Base-by-base conservation (phyloP, 2,113 vertebrate species). In the Mesitornis unicolor region DNA sequence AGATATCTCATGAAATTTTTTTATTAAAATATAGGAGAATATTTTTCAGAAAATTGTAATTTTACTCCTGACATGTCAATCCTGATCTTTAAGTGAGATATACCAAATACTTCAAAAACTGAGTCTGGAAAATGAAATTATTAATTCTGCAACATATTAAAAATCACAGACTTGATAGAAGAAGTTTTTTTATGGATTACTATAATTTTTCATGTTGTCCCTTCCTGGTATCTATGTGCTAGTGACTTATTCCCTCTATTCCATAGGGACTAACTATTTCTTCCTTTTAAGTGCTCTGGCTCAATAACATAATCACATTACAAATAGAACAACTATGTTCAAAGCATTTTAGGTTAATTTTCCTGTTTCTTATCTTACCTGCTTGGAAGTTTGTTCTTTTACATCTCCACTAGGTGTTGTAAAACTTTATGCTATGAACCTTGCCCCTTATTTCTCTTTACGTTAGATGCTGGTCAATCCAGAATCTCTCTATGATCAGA, bases 131-230 rank as follows among this genome's bases (percentile, higher is more conserved):
- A 83, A 8, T 38, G 33, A 59, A 90, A 88, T 83, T 70, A 82
- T 42, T 87, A 85, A 79, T 93, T 96, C 47, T 88, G 29, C 13
- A 57, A 38, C 11, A 76, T 75, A 79, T 60, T 71, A 63, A 92
- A 91, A 87, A 79, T 75, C 61, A 68, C 33, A 54, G 28, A 29
- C 25, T 59, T 71, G 70, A 78, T 26, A 47, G 56, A 87, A 48
- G 9, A 19, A 65, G 17, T 57, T 15, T 63, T 92, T 87, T 85
- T 79, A 90, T 38, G 33, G 38, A 87, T 92, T 79, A 26, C 13
- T 60, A 4, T 53, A 70, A 77, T 69, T 82, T 87, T 84, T 93
- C 22, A 10, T 53, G 4, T 84, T 76, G 24, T 75, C 13, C 3
- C 10, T 76, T 75, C 38, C 15, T 75, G n/a, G 6, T 69, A 60